A percentile compares a stretch with the other conserved stretches of the same genome.
Evolutionary conservation across 2,113 vertebrate species (phyloP).

Genomic region (Macrotus californicus): DNA sequence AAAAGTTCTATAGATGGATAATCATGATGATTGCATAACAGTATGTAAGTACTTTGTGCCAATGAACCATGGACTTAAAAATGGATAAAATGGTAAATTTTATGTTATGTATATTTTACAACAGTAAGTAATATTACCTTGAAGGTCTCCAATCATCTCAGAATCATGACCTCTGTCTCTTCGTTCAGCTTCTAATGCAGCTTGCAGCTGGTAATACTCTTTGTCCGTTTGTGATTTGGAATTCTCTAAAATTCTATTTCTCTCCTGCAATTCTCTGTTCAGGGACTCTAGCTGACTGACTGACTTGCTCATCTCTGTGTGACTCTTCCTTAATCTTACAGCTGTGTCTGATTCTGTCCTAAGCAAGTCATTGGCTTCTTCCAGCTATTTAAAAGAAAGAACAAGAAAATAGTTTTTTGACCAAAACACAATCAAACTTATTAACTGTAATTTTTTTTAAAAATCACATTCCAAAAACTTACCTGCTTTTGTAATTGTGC

Average conservation of each 20-base stretch:
- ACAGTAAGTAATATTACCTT: conserved; percentile 83
- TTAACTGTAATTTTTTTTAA: not conserved
- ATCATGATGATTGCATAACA: not conserved
- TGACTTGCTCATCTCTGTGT: conserved; percentile 93
- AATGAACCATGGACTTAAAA: not conserved
- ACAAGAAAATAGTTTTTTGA: conserved; percentile 36
- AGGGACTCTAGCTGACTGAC: conserved; percentile 90
- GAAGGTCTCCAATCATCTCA: conserved; percentile 95
- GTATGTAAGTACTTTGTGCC: not conserved
- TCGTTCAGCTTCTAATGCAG: conserved; percentile 91
- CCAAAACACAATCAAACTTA: conserved; percentile 33
- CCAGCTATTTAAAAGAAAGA: conserved; percentile 82
- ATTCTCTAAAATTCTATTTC: conserved; percentile 85
- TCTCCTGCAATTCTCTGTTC: conserved; percentile 95
- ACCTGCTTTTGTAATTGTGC: conserved; percentile 95
- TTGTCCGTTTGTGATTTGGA: conserved; percentile 90
- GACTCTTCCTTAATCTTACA: conserved; percentile 92
- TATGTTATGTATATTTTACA: not conserved
- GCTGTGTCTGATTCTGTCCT: conserved; percentile 96
- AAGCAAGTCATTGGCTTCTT: conserved; percentile 95
- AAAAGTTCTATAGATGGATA: not conserved
- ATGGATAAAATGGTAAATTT: not conserved
- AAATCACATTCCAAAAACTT: conserved; percentile 67
- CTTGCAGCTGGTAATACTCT: conserved; percentile 92
- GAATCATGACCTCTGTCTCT: conserved; percentile 94